Evolutionary conservation across 2,113 vertebrate genomes (phyloP).

Genomic region (Xenus cinereus): DNA sequence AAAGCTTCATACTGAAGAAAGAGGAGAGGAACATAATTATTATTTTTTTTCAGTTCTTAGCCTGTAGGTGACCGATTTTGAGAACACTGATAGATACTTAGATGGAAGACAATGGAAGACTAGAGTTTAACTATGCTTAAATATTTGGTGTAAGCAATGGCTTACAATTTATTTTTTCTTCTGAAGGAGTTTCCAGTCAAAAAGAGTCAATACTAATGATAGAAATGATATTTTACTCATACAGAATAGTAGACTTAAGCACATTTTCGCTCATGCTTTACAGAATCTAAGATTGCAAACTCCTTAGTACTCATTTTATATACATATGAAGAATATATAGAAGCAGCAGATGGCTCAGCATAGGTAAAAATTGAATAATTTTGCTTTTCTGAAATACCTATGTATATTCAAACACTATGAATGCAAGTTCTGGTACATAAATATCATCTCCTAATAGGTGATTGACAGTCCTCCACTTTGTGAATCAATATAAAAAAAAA

Average conservation of each 20-base stretch:
- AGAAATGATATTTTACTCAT: background rate
- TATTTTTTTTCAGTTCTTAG: background rate
- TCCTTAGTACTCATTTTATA: background rate
- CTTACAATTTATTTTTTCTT: background rate
- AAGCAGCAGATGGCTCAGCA: background rate
- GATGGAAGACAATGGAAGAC: background rate
- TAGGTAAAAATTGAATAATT: background rate
- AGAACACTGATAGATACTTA: background rate
- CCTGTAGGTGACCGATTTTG: background rate
- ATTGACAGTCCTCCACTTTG: background rate
- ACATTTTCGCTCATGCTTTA: background rate
- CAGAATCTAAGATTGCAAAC: background rate
- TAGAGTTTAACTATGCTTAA: background rate
- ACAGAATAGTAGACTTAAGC: background rate
- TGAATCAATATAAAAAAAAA: background rate
- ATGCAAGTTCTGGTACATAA: background rate
- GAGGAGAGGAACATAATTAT: background rate
- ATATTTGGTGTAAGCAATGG: background rate
- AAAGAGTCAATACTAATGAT: background rate
- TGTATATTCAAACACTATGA: background rate
- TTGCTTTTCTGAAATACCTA: background rate
- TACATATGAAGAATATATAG: background rate
- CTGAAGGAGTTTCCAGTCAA: background rate
- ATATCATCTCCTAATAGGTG: background rate
- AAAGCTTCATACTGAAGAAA: background rate